Evolutionary conservation across 2,113 vertebrate species (phyloP), one percentile per base, ranked within the genome.

Genomic region (Eptesicus fuscus): DNA sequence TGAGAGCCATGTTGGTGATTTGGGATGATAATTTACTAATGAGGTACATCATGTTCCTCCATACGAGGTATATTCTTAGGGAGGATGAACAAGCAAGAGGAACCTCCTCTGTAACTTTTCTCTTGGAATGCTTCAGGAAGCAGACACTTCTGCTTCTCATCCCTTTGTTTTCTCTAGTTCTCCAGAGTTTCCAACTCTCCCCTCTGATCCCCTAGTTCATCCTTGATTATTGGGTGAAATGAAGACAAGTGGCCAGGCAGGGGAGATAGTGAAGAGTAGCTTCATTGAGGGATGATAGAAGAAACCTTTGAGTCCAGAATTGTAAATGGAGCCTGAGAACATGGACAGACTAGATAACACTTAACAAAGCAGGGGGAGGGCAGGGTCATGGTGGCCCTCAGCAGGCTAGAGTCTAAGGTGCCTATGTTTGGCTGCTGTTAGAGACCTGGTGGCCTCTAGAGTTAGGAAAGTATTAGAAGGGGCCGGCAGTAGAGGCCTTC

Each of bases 381-480:
- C 37, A 51, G 51, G 20, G 25, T 22, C 35, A 3, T 0, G 5
- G 4, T 0, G 11, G 59, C 35, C 5, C 18, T 87, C 77, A 88
- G 93, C 65, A 71, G 79, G 79, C 42, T 91, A 44, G 67, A 88
- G 91, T 84, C 84, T 87, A 67, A 94, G 69, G 73, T 82, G 59
- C 84, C 88, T 83, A 37, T 93, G 78, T 91, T 93, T 94, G 92
- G 95, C 83, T 88, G 47, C 83, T 91, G 88, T 82, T 23, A 56
- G 12, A 11, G 79, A 71, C 37, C 49, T 51, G 69, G 32, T 4
- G 79, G 7, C 9, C 40, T 93, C 78, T 87, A 14, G 70, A 89
- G 42, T 67, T 74, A 76, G 74, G 82, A 74, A 77, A 91, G 23
- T 70, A 22, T 25, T 61, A 56, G 80, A 82, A 93, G 44, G 63